A percentile compares a stretch with the other conserved stretches of the same genome.
These are phyloP conservation scores for Sminthopsis crassicaudata DNA, from an alignment of 2,113 vertebrate species.

Conservation along the genomic window DNA sequence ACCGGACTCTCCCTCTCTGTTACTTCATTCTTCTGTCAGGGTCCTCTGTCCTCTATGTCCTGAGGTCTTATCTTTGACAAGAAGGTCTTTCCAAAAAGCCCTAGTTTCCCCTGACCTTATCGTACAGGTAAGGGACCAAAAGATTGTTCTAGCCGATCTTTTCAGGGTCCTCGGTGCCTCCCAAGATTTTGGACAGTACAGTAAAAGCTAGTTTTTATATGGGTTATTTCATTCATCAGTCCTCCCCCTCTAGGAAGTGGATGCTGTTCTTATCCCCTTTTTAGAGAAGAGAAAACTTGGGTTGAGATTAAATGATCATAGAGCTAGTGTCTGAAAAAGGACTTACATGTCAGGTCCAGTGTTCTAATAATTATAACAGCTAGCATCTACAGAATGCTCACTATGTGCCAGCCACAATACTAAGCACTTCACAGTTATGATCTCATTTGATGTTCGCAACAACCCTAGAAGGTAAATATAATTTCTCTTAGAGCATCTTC, in stretches of 20 bases:
- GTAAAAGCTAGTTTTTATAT: neutral
- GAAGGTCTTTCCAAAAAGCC: neutral
- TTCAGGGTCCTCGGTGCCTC: neutral
- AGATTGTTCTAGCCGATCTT: neutral
- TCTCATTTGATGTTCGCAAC: neutral
- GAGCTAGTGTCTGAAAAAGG: neutral
- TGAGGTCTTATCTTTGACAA: too few species aligned
- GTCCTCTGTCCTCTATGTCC: neutral
- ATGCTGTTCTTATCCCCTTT: neutral
- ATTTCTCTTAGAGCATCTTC: neutral
- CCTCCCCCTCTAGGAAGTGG: neutral
- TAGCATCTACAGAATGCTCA: neutral
- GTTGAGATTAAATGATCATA: neutral
- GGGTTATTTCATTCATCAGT: neutral
- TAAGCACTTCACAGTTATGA: neutral
- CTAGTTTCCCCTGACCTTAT: neutral
- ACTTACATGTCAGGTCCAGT: neutral
- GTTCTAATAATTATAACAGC: neutral
- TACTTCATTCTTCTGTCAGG: neutral
- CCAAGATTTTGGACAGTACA: neutral
- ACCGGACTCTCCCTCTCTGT: neutral
- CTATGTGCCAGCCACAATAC: neutral
- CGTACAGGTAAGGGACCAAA: neutral
- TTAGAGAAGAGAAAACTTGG: neutral
- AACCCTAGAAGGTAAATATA: neutral